Percentiles rank a stretch among this genome's conserved stretches.
These are phyloP conservation scores for Cephonodes hylas DNA, from an alignment of 2,888 invertebrate genomes.

Conservation along the genomic window DNA sequence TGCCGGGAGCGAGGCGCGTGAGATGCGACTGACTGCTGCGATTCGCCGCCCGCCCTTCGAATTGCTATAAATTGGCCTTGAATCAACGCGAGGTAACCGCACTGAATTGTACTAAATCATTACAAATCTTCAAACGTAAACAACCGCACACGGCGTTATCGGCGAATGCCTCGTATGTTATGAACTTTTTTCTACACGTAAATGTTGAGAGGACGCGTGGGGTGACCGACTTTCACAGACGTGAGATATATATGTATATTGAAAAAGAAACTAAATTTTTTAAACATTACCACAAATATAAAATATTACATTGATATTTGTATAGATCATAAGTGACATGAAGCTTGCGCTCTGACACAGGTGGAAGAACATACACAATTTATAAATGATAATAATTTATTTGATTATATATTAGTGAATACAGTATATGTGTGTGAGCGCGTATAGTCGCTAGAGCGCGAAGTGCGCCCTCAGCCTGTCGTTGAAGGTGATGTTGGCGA, in stretches of 20 bases:
- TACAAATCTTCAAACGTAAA: conserved; percentile 1
- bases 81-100: conserved; percentile 45
- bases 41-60: conserved; percentile 61
- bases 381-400: too few species aligned
- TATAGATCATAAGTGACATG: background rate
- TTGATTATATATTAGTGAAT: too few species aligned
- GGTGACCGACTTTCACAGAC: background rate
- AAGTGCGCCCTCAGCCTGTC: conserved; percentile 78
- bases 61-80: conserved; percentile 52
- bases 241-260: background rate
- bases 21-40: conserved; percentile 35
- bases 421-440: background rate
- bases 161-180: background rate
- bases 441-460: conserved; percentile 44
- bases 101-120: conserved; percentile 37
- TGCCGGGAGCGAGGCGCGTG: conserved; percentile 31
- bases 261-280: background rate
- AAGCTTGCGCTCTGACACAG: too few species aligned
- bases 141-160: background rate
- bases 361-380: too few species aligned
- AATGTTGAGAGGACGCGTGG: background rate
- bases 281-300: background rate
- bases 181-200: background rate
- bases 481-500: conserved; percentile 83
- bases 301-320: background rate